A percentile compares a stretch with the other conserved stretches of the same genome.
Conservation (phyloP, 2,888 invertebrate genomes). For the Gryllus longicercus region DNA sequence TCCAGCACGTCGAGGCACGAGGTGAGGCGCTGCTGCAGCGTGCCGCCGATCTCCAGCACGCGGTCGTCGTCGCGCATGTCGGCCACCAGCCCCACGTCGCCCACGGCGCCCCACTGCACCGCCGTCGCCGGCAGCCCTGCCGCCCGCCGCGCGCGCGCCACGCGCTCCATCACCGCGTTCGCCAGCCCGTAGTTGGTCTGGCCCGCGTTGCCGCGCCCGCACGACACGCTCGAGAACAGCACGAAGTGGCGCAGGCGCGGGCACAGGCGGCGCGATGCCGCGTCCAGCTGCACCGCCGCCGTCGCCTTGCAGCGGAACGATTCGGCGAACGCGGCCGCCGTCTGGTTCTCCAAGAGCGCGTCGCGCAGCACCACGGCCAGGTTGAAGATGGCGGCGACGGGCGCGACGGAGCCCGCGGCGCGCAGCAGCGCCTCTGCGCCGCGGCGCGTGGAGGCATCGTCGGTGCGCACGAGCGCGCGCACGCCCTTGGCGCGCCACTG, state of each 20-base stretch:
- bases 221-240: conserved; percentile 86
- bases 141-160: conserved; percentile 62
- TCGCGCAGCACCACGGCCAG: conserved; percentile 75
- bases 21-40: conserved; percentile 78
- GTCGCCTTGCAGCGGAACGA: conserved; percentile 74
- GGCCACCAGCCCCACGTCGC: conserved; percentile 66
- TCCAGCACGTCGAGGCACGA: conserved; percentile 72
- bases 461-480: conserved; percentile 63
- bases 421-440: conserved; percentile 70
- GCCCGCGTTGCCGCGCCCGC: conserved; percentile 87
- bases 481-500: conserved; percentile 62
- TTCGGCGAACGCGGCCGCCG: conserved; percentile 61
- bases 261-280: conserved; percentile 57
- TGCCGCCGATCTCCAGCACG: conserved; percentile 56
- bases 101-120: conserved; percentile 69
- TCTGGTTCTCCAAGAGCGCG: conserved; percentile 73
- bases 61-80: conserved; percentile 49
- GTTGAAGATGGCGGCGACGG: conserved; percentile 83
- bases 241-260: conserved; percentile 68
- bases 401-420: conserved; percentile 61
- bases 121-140: conserved; percentile 75
- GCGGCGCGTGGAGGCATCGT: conserved; percentile 63
- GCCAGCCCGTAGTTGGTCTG: conserved; percentile 89
- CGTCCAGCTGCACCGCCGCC: conserved; percentile 73
- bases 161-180: conserved; percentile 85